phyloP scores from a whole-genome alignment of 2,797 vertebrate genomes.

The Sebastes goodei region DNA sequence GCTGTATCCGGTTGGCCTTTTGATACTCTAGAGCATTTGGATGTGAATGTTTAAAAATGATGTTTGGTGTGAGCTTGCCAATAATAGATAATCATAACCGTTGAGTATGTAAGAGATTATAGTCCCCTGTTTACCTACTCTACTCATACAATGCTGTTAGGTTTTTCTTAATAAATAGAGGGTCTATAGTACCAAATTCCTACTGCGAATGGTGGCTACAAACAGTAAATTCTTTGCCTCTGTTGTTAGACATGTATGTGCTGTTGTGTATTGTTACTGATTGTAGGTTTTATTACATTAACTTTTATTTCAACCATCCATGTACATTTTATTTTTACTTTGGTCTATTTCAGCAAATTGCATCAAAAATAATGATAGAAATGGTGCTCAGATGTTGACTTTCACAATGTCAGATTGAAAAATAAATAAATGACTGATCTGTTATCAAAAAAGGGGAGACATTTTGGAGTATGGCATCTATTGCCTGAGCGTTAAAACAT shows the following conservation, averaged over 20 bases:
- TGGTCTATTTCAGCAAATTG: background rate
- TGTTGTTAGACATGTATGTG: constrained; percentile 18
- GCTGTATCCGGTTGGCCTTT: constrained; percentile 35
- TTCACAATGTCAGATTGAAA: constrained; percentile 13
- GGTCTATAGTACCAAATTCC: background rate
- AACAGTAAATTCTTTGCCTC: background rate
- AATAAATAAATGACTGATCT: constrained; percentile 33
- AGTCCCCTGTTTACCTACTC: background rate
- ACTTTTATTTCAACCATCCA: constrained; percentile 2
- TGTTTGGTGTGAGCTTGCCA: constrained; percentile 23
- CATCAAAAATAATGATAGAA: background rate
- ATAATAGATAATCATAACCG: constrained; percentile 12
- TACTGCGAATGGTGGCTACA: background rate
- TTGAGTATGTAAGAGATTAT: constrained; percentile 19
- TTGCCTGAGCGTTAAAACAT: background rate
- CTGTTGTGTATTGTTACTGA: constrained; percentile 37
- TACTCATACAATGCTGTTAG: constrained; percentile 1
- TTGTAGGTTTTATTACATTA: constrained; percentile 21
- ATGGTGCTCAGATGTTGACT: constrained; percentile 1
- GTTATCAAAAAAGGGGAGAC: constrained; percentile 6
- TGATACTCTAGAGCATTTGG: constrained; percentile 30
- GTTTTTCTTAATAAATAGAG: background rate
- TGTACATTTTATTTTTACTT: constrained; percentile 23
- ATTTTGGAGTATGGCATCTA: constrained; percentile 5
- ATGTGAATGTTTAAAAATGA: constrained; percentile 19